Conservation (phyloP, 2,113 vertebrate species). For the Neotoma lepida region DNA sequence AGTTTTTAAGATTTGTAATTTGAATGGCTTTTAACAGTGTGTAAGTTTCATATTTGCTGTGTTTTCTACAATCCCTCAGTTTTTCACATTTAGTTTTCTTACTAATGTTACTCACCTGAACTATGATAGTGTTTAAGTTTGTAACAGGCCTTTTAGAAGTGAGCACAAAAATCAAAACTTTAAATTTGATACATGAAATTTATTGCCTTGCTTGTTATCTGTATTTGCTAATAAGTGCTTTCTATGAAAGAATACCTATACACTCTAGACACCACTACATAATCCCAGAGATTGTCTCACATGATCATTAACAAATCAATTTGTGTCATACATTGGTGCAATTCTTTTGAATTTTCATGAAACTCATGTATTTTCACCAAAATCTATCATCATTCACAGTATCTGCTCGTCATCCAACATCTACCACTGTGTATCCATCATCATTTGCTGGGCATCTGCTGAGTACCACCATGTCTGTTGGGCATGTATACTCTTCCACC, state of each 20-base stretch:
- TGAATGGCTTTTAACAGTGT: not conserved
- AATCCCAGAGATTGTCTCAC: not conserved
- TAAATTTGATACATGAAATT: not conserved
- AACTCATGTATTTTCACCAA: not conserved
- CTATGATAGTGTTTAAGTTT: constrained; percentile 21
- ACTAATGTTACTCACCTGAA: not conserved
- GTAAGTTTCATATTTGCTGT: not conserved
- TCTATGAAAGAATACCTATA: not conserved
- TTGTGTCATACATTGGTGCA: not conserved
- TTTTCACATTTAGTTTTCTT: not conserved
- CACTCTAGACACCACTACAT: not conserved
- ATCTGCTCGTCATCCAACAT: constrained; percentile 33
- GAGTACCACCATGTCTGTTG: constrained; percentile 76
- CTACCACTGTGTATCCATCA: constrained; percentile 34
- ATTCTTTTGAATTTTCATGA: constrained; percentile 12
- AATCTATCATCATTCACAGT: not conserved
- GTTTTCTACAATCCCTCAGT: not conserved
- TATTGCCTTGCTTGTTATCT: not conserved
- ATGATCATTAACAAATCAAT: not conserved
- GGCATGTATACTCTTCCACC: constrained; percentile 62
- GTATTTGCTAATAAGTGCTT: not conserved
- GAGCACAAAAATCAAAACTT: not conserved
- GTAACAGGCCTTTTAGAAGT: not conserved
- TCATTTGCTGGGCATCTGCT: constrained; percentile 69
- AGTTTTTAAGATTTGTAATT: constrained; percentile 7